Evolutionary conservation across 1,140 invertebrate species (phyloP), one percentile per base, ranked within the genome.

Genomic region (Platyscapa corneri): DNA sequence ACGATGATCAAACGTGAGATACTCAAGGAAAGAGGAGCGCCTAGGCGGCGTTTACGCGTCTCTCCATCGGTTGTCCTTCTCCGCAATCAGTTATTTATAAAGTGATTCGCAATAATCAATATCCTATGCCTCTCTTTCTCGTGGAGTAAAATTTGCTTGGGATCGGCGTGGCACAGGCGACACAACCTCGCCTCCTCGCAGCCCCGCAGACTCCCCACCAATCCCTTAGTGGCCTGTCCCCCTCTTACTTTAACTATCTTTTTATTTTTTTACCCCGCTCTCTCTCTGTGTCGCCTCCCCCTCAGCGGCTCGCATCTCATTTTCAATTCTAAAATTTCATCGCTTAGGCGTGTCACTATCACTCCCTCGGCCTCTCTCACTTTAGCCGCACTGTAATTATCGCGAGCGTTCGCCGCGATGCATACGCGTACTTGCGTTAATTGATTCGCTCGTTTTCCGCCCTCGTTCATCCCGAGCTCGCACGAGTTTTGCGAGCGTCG

Each of bases 81-180:
- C 89, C 86, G 87, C 89, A 88, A 91, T 91, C 91, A 88, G 91
- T 93, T 93, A 93, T 93, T 93, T 93, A 93, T 93, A 93, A 93
- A 93, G 89, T 89, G 89, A 92, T 92, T 93, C 87, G 89, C 91
- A 89, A 93, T 93, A 93, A 93, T 93, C 92, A 91, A 93, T 93
- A 93, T 91, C 89, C 90, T 87, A 90, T 91, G 89, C 89, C 88
- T 90, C 87, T 90, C 86, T 87, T 77, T 81, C 84, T 72, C 49
- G 32, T 20, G 18, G 53, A 12, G 84, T 84, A 79, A 90, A 89
- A 87, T 89, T 89, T 86, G 83, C 83, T 84, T 42, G 87, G 86
- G 75, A 70, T 64, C 78, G 60, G 49, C 46, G 65, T 32, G 34
- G 12, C 81, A 49, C 46, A 27, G 46, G n/a, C 30, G n/a, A 49